phyloP scores from a whole-genome alignment of 2,113 vertebrate species.

The Cisticola juncidis region DNA sequence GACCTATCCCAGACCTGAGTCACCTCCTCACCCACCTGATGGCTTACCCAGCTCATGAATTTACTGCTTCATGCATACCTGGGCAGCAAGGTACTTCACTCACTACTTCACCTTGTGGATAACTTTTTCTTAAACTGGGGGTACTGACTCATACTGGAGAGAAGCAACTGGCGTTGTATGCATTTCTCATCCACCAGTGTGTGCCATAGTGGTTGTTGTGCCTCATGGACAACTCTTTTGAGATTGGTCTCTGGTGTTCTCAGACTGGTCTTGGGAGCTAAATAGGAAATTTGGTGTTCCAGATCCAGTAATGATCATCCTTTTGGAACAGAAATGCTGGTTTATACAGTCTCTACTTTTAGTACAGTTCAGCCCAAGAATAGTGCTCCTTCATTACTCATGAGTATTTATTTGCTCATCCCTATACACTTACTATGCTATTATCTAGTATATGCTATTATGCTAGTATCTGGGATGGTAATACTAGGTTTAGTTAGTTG shows the following conservation, averaged over 20 bases:
- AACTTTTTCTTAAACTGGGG: not conserved
- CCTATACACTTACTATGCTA: not conserved
- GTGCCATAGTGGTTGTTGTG: not conserved
- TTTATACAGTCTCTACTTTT: not conserved
- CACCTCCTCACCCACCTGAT: not conserved
- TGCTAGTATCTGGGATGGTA: not conserved
- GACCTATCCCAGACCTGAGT: accelerated
- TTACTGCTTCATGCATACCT: not conserved
- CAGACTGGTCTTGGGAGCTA: not conserved
- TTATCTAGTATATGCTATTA: too few species aligned
- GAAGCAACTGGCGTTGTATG: not conserved
- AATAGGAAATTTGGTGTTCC: not conserved
- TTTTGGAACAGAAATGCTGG: not conserved
- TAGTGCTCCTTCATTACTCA: not conserved
- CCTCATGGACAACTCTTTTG: not conserved
- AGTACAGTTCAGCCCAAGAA: not conserved
- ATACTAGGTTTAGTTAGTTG: not conserved
- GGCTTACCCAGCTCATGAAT: not conserved
- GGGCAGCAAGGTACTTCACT: not conserved
- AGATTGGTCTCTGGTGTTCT: not conserved
- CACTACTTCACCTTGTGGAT: not conserved
- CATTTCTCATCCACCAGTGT: not conserved
- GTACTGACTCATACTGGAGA: not conserved
- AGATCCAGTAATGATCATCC: not conserved
- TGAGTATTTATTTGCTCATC: not conserved